phyloP scores from a whole-genome alignment of 1,140 invertebrate species.

The Drosophila leontia region DNA sequence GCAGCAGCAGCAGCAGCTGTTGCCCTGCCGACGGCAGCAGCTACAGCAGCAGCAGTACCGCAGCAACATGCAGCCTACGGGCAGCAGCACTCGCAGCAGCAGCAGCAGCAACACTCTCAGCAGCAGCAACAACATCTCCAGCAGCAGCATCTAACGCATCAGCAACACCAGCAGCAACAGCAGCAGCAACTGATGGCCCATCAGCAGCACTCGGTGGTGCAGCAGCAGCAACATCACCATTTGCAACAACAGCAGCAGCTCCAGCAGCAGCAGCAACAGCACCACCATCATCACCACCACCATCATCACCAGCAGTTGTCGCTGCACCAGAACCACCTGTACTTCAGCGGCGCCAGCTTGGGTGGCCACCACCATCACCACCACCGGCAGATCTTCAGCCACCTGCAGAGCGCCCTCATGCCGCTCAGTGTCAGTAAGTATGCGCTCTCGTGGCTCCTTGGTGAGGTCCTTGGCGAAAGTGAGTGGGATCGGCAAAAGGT shows the following conservation, averaged over 20 bases:
- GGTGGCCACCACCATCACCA: constrained; percentile 75
- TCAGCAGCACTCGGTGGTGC: constrained; percentile 53
- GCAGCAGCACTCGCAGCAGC: constrained; percentile 31
- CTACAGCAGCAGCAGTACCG: constrained; percentile 26
- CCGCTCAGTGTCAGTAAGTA: constrained; percentile 84
- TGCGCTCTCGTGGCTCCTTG: constrained; percentile 20
- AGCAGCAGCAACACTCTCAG: constrained; percentile 33
- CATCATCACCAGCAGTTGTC: constrained; percentile 82
- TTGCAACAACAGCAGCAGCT: constrained; percentile 53
- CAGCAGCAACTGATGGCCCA: constrained; percentile 59
- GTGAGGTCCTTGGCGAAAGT: background rate
- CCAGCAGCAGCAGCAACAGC: constrained; percentile 57
- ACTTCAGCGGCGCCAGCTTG: constrained; percentile 73
- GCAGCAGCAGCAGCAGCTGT: constrained; percentile 48
- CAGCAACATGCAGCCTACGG: constrained; percentile 31
- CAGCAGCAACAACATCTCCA: constrained; percentile 62
- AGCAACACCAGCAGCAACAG: constrained; percentile 52
- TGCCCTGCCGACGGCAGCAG: constrained; percentile 46
- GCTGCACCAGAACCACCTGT: constrained; percentile 83
- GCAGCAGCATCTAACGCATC: constrained; percentile 52
- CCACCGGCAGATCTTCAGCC: constrained; percentile 83
- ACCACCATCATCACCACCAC: constrained; percentile 80
- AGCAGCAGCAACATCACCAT: constrained; percentile 57
- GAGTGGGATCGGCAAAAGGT: constrained; percentile 19
- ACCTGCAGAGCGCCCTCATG: constrained; percentile 81